These are phyloP conservation scores for Epizoanthus scotinus DNA, from an alignment of 92 coral and sea anemone species.

Conservation along the genomic window DNA sequence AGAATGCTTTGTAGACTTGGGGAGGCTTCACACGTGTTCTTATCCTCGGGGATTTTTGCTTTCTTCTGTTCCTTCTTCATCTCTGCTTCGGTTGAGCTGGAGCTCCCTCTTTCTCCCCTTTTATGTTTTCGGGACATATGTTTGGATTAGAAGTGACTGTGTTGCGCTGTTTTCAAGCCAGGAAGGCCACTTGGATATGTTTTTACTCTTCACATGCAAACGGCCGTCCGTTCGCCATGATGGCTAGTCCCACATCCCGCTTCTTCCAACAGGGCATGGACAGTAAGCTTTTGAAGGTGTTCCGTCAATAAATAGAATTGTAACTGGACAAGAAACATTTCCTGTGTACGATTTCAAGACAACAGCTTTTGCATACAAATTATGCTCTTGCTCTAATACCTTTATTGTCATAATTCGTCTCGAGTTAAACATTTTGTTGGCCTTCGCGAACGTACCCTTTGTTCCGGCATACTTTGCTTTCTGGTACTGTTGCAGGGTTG, in stretches of 20 bases:
- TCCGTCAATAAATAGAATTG: slow-evolving; percentile 47
- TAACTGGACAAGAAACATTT: slow-evolving; percentile 46
- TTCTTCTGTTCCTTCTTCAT: too few species aligned
- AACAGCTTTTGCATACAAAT: slow-evolving; percentile 39
- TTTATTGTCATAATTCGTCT: slow-evolving; percentile 46
- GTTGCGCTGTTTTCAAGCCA: background rate
- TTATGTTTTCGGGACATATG: background rate
- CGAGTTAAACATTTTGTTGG: slow-evolving; percentile 42
- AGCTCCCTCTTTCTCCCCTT: background rate
- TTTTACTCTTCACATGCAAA: background rate
- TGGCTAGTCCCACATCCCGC: background rate
- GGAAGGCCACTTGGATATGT: background rate
- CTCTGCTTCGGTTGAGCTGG: background rate
- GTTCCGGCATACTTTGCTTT: slow-evolving; percentile 54
- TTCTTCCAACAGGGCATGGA: too few species aligned
- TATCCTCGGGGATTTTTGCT: background rate
- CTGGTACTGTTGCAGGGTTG: slow-evolving; percentile 37
- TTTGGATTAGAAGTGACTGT: background rate
- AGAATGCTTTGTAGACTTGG: background rate
- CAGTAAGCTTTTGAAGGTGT: too few species aligned
- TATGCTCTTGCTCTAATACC: slow-evolving; percentile 32
- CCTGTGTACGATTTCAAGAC: slow-evolving; percentile 53
- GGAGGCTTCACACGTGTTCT: background rate
- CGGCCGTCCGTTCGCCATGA: background rate
- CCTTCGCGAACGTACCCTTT: slow-evolving; percentile 54